Percentiles rank a stretch among this genome's conserved stretches.
These are phyloP conservation scores for Sialis fuliginosa DNA, from an alignment of 2,888 invertebrate genomes.

Conservation along the genomic window DNA sequence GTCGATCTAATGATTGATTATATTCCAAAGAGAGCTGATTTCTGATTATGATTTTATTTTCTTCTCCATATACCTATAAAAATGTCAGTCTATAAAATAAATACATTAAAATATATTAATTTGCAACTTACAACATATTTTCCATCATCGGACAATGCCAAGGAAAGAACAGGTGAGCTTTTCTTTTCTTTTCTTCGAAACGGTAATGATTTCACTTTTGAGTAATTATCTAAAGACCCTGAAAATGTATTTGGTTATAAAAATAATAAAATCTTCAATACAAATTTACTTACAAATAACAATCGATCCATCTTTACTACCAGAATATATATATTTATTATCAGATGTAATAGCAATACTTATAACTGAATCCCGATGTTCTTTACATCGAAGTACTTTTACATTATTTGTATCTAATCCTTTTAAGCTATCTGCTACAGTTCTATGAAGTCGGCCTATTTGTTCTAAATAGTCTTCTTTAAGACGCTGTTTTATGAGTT, in stretches of 20 bases:
- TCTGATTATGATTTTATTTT: constrained; percentile 65
- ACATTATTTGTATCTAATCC: constrained; percentile 26
- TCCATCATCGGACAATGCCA: constrained; percentile 61
- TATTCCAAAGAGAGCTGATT: constrained; percentile 58
- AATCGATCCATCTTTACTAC: constrained; percentile 74
- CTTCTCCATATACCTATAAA: constrained; percentile 42
- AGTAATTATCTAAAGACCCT: constrained; percentile 42
- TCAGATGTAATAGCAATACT: constrained; percentile 63
- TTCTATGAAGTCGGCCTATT: constrained; percentile 58
- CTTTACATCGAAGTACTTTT: constrained; percentile 47
- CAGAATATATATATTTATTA: constrained; percentile 54
- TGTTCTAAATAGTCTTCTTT: constrained; percentile 75
- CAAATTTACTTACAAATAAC: constrained; percentile 56
- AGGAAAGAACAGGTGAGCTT: constrained; percentile 31
- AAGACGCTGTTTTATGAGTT: constrained; percentile 54
- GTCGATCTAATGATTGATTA: constrained; percentile 65
- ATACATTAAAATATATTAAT: background rate
- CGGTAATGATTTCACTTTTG: constrained; percentile 37
- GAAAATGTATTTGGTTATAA: constrained; percentile 6
- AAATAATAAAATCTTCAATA: background rate
- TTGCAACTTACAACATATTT: constrained; percentile 57
- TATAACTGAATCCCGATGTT: constrained; percentile 64
- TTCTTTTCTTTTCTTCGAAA: constrained; percentile 14
- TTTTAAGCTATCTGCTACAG: constrained; percentile 47
- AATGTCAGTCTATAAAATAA: constrained; percentile 1